Percentiles rank a stretch among this genome's conserved stretches.
Evolutionary conservation across 2,888 invertebrate species (phyloP).

Genomic region (Amorpha juglandis): DNA sequence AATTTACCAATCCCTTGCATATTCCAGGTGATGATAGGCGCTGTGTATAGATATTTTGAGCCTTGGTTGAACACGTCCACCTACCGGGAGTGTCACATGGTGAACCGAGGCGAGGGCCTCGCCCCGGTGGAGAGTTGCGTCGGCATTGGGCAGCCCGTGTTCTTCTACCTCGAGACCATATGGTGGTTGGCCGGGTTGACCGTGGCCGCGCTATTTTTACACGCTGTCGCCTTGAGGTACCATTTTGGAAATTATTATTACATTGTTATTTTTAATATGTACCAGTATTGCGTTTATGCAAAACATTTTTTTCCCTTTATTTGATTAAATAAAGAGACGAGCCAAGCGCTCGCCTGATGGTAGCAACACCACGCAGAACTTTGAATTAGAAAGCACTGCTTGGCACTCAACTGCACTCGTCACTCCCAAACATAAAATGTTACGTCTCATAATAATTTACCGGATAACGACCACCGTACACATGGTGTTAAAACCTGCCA

Average conservation of each 20-base stretch:
- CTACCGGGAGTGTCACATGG: constrained; percentile 72
- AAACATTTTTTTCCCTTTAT: no score
- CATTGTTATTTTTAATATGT: no score
- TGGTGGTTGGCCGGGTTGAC: constrained; percentile 91
- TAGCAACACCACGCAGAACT: no score
- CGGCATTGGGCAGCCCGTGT: constrained; percentile 90
- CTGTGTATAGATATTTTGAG: constrained; percentile 65
- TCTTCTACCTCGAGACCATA: constrained; percentile 91
- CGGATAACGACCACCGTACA: no score
- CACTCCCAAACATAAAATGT: no score
- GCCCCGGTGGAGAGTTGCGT: constrained; percentile 89
- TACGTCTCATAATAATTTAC: no score
- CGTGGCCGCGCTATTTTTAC: constrained; percentile 86
- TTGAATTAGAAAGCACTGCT: no score
- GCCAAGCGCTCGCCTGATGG: no score
- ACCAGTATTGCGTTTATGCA: no score
- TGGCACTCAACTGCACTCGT: no score
- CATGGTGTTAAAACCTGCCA: no score
- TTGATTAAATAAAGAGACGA: no score
- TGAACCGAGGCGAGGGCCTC: constrained; percentile 85
- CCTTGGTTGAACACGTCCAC: constrained; percentile 60
- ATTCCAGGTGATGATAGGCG: constrained; percentile 72
- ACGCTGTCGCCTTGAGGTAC: constrained; percentile 87
- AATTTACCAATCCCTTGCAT: background rate
- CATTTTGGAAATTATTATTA: background rate